Evolutionary conservation across 2,797 vertebrate species (phyloP), one percentile per base, ranked within the genome.

Genomic region (Pseudomugil tenellus): DNA sequence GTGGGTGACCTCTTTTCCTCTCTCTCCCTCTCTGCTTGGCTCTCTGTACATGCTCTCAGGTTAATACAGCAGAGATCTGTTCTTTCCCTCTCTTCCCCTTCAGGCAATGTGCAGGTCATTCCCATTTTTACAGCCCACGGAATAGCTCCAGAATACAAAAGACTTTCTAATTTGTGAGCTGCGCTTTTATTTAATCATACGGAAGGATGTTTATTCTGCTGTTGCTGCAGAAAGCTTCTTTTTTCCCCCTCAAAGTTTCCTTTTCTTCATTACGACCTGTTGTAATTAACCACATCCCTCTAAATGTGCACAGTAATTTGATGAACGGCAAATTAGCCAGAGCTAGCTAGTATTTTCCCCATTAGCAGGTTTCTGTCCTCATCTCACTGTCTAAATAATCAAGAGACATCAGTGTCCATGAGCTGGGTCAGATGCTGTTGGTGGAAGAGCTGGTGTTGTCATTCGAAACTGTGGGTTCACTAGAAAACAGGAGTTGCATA

Each of bases 251-350:
- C 32, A 65, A 83, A 82, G 54, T 84, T 89, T 80, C 74, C 67
- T 67, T 89, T 85, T 75, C 73, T 86, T 91, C 83, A 90, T 91
- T 89, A 85, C 60, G 4, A 31, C 67, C 46, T 28, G 61, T 65
- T 81, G 78, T 90, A 91, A 92, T 92, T 92, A 89, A 91, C 83
- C 34, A 85, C 87, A 83, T 85, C 66, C n/a, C 21, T 37, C 84
- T 88, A 87, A 46, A 92, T 91, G 92, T 67, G 32, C 81, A 65
- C 73, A 21, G 76, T 91, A 94, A 93, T 93, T 93, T 80, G 88
- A 92, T 94, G 85, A 91, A 89, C 80, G 87, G 75, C 85, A 86
- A 93, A 94, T 94, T 85, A 93, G 93, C 91, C 89, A 89, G 87
- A 32, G 78, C 84, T 68, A 69, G 80, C 85, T 67, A 88, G 62